Conservation (phyloP, 2,888 invertebrate species). For the Conistra vaccinii region DNA sequence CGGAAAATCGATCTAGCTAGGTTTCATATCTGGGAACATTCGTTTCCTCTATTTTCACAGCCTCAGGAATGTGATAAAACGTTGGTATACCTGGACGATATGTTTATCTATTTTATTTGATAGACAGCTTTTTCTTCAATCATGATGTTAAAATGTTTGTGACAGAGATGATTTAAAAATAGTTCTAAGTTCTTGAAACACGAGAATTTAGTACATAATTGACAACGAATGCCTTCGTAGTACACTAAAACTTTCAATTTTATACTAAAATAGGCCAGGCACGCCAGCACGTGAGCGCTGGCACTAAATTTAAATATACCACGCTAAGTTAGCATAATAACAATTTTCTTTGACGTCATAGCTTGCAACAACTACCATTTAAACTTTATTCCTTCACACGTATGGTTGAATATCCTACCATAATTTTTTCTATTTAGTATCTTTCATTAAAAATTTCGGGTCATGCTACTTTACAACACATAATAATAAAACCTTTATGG, state of each 20-base stretch:
- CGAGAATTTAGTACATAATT: conserved; percentile 15
- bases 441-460: conserved; percentile 30
- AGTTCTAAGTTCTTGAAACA: neutral
- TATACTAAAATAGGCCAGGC: conserved; percentile 66
- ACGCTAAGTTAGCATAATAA: conserved; percentile 72
- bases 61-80: no score
- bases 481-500: conserved; percentile 6
- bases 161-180: neutral
- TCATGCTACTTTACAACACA: conserved; percentile 2
- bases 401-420: conserved; percentile 39
- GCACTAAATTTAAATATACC: conserved; percentile 59
- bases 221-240: conserved; percentile 33
- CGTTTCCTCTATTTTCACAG: no score
- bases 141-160: no score
- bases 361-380: conserved; percentile 52
- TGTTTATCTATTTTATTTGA: no score
- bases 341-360: conserved; percentile 82
- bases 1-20: no score
- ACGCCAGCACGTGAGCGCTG: conserved; percentile 61
- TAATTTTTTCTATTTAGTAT: conserved; percentile 17
- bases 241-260: conserved; percentile 61
- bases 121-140: no score
- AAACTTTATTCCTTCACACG: conserved; percentile 52
- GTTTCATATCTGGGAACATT: no score
- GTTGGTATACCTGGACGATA: no score